phyloP scores from a whole-genome alignment of 2,113 vertebrate genomes.

The Echinops telfairi region DNA sequence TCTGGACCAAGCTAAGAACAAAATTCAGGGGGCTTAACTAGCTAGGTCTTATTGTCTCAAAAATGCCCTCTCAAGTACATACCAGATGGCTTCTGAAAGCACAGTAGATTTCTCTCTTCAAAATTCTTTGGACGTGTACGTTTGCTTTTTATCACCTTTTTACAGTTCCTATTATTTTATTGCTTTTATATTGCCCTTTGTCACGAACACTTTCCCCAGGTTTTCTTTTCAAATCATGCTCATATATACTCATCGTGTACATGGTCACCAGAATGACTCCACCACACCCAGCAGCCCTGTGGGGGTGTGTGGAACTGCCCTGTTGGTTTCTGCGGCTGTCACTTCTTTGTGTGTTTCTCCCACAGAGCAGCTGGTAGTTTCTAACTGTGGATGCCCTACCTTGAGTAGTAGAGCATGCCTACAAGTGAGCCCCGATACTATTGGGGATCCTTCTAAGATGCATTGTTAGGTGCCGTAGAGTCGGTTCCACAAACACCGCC shows the following conservation, averaged over 20 bases:
- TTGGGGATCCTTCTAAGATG: no score
- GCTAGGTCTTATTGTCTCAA: slow-evolving; percentile 48
- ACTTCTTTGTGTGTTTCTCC: no score
- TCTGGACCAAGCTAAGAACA: background rate
- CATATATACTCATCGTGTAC: background rate
- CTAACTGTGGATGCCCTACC: no score
- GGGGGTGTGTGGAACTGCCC: no score
- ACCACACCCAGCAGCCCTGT: no score
- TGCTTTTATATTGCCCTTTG: background rate
- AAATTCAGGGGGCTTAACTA: background rate
- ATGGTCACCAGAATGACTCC: background rate
- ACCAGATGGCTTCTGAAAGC: slow-evolving; percentile 38
- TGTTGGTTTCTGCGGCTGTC: no score
- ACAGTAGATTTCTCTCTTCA: slow-evolving; percentile 25
- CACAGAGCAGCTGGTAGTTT: no score
- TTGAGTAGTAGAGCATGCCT: no score
- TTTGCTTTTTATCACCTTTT: slow-evolving; percentile 23
- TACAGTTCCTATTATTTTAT: background rate
- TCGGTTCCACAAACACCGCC: no score
- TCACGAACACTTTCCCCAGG: background rate
- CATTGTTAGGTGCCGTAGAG: background rate
- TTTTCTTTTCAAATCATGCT: background rate
- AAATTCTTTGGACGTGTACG: background rate
- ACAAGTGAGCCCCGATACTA: no score
- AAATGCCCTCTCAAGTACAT: background rate